These are phyloP conservation scores for Typhlichthys subterraneus DNA, from an alignment of 2,797 vertebrate species.

Conservation along the genomic window DNA sequence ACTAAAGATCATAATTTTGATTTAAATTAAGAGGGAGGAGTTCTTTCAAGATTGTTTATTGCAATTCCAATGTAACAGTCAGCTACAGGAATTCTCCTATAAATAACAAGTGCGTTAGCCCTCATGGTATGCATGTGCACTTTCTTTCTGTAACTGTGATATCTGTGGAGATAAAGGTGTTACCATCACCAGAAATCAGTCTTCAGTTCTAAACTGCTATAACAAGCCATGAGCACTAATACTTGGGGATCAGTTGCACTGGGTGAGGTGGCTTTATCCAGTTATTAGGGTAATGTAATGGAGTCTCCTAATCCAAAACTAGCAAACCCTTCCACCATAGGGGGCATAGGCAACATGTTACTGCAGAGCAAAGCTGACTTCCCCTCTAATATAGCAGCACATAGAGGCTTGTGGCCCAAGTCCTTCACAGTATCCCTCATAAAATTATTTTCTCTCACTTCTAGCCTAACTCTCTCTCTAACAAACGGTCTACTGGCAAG, in stretches of 20 bases:
- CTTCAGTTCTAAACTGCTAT: conserved; percentile 68
- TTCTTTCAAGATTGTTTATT: conserved; percentile 64
- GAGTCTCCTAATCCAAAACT: conserved; percentile 78
- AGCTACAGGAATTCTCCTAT: conserved; percentile 43
- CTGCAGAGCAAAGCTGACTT: conserved; percentile 71
- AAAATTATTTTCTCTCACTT: conserved; percentile 82
- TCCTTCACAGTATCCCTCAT: conserved; percentile 82
- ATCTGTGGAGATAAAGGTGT: background rate
- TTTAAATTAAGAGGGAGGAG: conserved; percentile 53
- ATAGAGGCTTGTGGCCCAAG: conserved; percentile 71
- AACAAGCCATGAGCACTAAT: conserved; percentile 74
- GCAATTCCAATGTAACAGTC: conserved; percentile 41
- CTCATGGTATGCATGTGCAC: conserved; percentile 38
- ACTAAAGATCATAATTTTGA: conserved; percentile 73
- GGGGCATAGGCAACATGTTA: conserved; percentile 76
- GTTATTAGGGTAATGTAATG: conserved; percentile 82
- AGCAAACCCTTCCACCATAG: conserved; percentile 74
- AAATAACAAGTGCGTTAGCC: conserved; percentile 49
- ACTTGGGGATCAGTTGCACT: conserved; percentile 75
- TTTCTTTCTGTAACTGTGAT: conserved; percentile 10
- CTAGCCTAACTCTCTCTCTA: conserved; percentile 52
- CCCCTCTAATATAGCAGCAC: conserved; percentile 72
- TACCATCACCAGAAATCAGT: conserved; percentile 72
- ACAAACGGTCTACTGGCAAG: conserved; percentile 76
- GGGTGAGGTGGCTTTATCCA: conserved; percentile 78